Base-by-base conservation (phyloP, 92 coral and sea anemone genomes). In the Muricea muricata region DNA sequence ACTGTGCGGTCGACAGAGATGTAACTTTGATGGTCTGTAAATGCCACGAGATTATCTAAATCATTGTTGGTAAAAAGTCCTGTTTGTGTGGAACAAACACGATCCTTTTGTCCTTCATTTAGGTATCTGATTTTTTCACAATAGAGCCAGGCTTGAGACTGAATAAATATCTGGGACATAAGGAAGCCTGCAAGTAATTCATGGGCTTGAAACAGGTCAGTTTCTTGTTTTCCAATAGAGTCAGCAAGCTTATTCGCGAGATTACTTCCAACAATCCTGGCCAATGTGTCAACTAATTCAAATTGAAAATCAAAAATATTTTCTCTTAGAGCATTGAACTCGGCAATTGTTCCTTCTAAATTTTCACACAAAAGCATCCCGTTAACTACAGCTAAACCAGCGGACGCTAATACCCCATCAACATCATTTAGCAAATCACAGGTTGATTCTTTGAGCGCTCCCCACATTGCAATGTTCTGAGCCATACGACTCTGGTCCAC, bases 251-350 rank as follows among this genome's bases (percentile, higher is more conserved):
- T 89, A 34, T 80, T 81, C 25, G 92, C 92, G 6, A 85, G 60
- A 37, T 89, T 39, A 18, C 92, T 87, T 45, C 92, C 87, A 23
- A 91, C 80, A 33, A 91, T 91, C 15, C 91, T 73, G 1, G 93
- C 91, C 26, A 91, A 1, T 21, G 93, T 72, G 50, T 91, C 93
- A 2, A 91, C 93, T 21, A 91, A 79, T n/a, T 89, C 84, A 81
- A 89, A 89, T 56, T 86, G 92, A 73, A 89, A 89, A 65, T 89
- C 92, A 73, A 89, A 89, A 31, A 89, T 85, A 45, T 85, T 70
- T 73, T 89, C 92, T 74, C 92, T 65, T 24, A 89, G 67, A 45
- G 90, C 72, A 65, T 33, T 39, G 74, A 80, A 89, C 58, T 89
- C 73, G 18, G 92, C 92, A 6, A 89, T 35, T 13, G 92, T 89